Base-by-base conservation (phyloP, 1,140 invertebrate species). In the Coptotermes formosanus region DNA sequence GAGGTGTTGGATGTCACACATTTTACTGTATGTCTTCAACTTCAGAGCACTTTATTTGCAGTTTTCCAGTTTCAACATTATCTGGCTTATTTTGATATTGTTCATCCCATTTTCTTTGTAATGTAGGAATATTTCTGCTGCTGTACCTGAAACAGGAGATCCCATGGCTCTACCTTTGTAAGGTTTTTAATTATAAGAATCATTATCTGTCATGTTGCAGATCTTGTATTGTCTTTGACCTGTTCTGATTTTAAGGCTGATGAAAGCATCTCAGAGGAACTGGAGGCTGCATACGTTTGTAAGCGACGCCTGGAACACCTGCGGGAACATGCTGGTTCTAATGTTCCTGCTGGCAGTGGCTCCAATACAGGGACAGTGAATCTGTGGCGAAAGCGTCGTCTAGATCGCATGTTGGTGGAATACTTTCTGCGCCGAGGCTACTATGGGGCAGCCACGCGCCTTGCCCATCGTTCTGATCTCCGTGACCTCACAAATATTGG, bases 391-490 rank as follows among this genome's bases (percentile, higher is more conserved):
- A 94, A 96, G 87, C 96, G 96, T 84, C 94, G 98, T 84, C 90
- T 99, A 38, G 98, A 99, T 91, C 93, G 98, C 85, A 97, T 99
- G 95, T 92, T 99, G 21, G 97, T 99, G 25, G 98, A 99, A 90
- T 98, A 99, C 91, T 97, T 98, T 89, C 93, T 99, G n/a, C 93
- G 98, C 86, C 96, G 97, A 90, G 98, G 98, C 1, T 99, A 98
- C 91, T 99, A 99, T 89, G 96, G 97, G 89, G 96, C 97, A 4
- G 98, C 98, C 6, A 94, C 96, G 86, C 94, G 95, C 89, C 90
- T 99, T 25, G 97, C 97, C 1, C 95, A 97, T 83, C 94, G 95
- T 84, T 95, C 96, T 3, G 94, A 95, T 85, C 94, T 99, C 30
- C 94, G 96, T 90, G 96, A 98, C 89, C 92, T 99, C 81, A 99